A percentile compares a stretch with the other conserved stretches of the same genome.
phyloP scores from a whole-genome alignment of 37 sponge, comb jelly and placozoan species.

The Spongilla lacustris region DNA sequence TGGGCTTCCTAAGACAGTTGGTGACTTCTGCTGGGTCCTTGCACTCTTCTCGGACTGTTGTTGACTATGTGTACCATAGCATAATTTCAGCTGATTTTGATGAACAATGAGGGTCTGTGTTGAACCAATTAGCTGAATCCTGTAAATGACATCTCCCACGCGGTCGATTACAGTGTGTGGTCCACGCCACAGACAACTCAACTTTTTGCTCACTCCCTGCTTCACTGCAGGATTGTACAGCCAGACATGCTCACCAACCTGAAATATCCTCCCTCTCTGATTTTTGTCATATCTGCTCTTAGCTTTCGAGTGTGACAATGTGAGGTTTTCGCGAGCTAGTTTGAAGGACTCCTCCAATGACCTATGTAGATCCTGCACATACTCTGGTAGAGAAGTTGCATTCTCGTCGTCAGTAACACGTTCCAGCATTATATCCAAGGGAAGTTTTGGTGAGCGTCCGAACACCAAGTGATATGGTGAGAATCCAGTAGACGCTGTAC shows the following conservation, averaged over 20 bases:
- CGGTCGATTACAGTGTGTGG: slow-evolving; percentile 41
- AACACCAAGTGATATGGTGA: slow-evolving; percentile 34
- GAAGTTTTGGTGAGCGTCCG: slow-evolving; percentile 33
- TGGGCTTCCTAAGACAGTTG: background rate
- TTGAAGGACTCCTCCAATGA: slow-evolving; percentile 14
- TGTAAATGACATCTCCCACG: slow-evolving; percentile 2
- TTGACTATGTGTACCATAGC: slow-evolving; percentile 11
- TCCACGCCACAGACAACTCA: slow-evolving; percentile 40
- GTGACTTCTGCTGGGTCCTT: background rate
- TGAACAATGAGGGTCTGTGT: slow-evolving; percentile 23
- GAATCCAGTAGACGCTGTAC: slow-evolving; percentile 29
- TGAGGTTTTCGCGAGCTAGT: background rate
- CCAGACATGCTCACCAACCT: slow-evolving; percentile 44
- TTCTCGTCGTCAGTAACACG: background rate
- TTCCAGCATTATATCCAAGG: slow-evolving; percentile 33
- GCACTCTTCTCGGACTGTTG: background rate
- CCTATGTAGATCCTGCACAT: slow-evolving; percentile 23
- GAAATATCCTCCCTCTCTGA: slow-evolving; percentile 4
- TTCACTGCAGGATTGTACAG: slow-evolving; percentile 55
- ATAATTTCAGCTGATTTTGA: slow-evolving; percentile 31
- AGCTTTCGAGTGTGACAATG: background rate
- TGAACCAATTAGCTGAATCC: slow-evolving; percentile 17
- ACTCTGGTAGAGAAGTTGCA: slow-evolving; percentile 9
- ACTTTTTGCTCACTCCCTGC: slow-evolving; percentile 29
- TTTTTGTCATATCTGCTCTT: slow-evolving; percentile 16